Conservation (phyloP, 2,797 vertebrate species). For the Kryptopterus vitreolus region DNA sequence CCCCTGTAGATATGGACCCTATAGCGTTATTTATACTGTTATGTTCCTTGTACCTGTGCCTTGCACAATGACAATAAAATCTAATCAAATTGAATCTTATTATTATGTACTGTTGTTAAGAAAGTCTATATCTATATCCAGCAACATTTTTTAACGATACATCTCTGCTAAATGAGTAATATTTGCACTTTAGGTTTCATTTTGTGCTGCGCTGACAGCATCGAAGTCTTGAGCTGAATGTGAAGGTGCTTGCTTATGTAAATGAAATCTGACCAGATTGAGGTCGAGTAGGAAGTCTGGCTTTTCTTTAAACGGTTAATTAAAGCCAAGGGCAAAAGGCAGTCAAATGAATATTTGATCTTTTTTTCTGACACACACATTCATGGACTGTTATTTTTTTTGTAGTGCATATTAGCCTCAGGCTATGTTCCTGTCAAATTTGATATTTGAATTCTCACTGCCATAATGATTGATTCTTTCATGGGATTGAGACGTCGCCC, state of each 20-base stretch:
- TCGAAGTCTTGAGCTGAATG: slow-evolving; percentile 60
- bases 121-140: slow-evolving; percentile 17
- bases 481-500: not conserved
- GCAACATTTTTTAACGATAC: slow-evolving; percentile 3
- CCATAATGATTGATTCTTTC: slow-evolving; percentile 2
- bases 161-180: slow-evolving; percentile 32
- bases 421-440: not conserved
- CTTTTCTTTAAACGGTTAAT: slow-evolving; percentile 63
- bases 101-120: too few species aligned
- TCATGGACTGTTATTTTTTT: slow-evolving; percentile 9
- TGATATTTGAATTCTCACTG: slow-evolving; percentile 2
- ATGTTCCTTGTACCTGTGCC: too few species aligned
- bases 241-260: slow-evolving; percentile 63
- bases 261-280: slow-evolving; percentile 57
- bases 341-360: slow-evolving; percentile 55
- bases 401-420: slow-evolving; percentile 1
- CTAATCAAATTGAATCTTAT: too few species aligned
- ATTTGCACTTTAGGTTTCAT: slow-evolving; percentile 55
- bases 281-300: slow-evolving; percentile 53
- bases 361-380: slow-evolving; percentile 39
- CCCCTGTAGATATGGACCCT: too few species aligned
- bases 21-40: too few species aligned
- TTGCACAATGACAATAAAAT: too few species aligned
- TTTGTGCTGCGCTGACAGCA: slow-evolving; percentile 61
- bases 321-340: slow-evolving; percentile 60